Evolutionary conservation across 2,113 vertebrate genomes (phyloP), one percentile per base, ranked within the genome.

Genomic region (Empidonax traillii): DNA sequence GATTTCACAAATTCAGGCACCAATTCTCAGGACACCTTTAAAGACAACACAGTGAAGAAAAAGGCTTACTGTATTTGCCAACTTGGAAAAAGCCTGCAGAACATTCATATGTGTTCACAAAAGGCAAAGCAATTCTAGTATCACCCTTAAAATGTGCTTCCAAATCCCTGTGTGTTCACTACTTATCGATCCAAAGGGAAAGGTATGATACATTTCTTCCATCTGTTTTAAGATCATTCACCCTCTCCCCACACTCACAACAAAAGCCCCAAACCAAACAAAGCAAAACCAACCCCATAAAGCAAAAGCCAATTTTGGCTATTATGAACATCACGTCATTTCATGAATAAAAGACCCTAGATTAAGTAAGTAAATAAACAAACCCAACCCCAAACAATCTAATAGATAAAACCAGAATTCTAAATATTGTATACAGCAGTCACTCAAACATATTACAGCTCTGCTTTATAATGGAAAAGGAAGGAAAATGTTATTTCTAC

Each of bases 201-300:
- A 85, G 31, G 14, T 76, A 68, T 9, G 4, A 18, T 76, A 5
- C 55, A 9, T 43, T 41, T 85, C 52, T n/a, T 18, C 4, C 15
- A 9, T 12, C 30, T 41, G 13, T 35, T 86, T 9, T 12, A 22
- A 44, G 22, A n/a, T 12, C 41, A 83, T 23, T 62, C 9, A 14
- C 61, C 6, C 4, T 1, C 33, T 14, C 12, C 6, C 22, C 17
- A 21, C 20, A 10, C 4, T 15, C 22, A 14, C 2, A 18, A 65
- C 13, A 77, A 33, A 37, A 19, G 3, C 11, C 1, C 6, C 15
- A 67, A 76, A 43, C 1, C 6, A 75, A 89, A 52, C 9, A 37
- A 75, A 89, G 47, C 9, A 37, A 80, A 67, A 55, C 2, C 14
- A 69, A 47, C 2, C 3, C 22, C 15, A 55, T 30, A n/a, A 81